phyloP scores from a whole-genome alignment of 2,888 invertebrate genomes.

The Andrena hattorfiana region DNA sequence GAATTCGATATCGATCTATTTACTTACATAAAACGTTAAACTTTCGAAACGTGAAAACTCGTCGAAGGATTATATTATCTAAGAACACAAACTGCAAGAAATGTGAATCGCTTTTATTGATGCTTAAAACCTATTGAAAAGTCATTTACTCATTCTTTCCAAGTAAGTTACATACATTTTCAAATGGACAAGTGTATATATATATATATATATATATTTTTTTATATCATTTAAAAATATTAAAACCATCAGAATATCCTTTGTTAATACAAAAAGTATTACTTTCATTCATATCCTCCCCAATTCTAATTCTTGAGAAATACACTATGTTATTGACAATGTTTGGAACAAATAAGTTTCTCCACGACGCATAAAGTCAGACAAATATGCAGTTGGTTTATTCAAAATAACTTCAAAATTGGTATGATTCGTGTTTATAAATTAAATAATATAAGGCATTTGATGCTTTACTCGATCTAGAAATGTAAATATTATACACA shows the following conservation, averaged over 20 bases:
- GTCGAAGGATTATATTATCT: not conserved
- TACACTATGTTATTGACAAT: not conserved
- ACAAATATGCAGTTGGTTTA: not conserved
- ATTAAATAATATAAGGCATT: not conserved
- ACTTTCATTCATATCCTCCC: not conserved
- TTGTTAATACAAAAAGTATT: not conserved
- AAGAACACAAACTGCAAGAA: not conserved
- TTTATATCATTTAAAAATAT: not conserved
- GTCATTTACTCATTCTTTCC: not conserved
- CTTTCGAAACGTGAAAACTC: not conserved
- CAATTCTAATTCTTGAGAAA: not conserved
- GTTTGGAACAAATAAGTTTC: not conserved
- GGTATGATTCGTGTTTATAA: not conserved
- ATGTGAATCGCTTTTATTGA: not conserved
- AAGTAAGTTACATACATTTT: not conserved
- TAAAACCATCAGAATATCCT: not conserved
- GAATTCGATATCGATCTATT: not conserved
- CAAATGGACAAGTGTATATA: not conserved
- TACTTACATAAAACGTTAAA: not conserved
- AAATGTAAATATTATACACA: not conserved
- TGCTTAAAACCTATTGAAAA: not conserved
- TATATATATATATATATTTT: not conserved
- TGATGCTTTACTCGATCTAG: not conserved
- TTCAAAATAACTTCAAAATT: not conserved
- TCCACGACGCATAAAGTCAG: not conserved